A percentile compares a stretch with the other conserved stretches of the same genome.
Evolutionary conservation across 2,888 invertebrate genomes (phyloP).

Genomic region (Trissolcus japonicus): DNA sequence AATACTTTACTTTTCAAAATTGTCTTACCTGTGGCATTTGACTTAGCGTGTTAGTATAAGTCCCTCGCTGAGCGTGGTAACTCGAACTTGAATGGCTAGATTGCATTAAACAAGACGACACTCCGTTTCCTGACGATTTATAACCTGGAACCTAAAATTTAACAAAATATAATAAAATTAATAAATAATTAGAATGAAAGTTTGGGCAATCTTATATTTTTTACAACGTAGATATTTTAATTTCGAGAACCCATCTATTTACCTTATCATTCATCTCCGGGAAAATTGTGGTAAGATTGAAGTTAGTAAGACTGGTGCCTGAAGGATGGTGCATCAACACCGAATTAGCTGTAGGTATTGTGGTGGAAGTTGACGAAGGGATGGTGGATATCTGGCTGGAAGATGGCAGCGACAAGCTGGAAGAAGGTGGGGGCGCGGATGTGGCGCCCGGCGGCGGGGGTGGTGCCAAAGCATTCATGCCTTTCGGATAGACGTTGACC

Average conservation of each 20-base stretch:
- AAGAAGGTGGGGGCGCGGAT: conserved; percentile 45
- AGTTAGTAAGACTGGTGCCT: conserved; percentile 83
- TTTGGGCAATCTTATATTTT: no score
- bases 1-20: neutral
- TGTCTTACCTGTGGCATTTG: conserved; percentile 71
- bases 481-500: conserved; percentile 66
- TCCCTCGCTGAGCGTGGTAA: conserved; percentile 69
- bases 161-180: neutral
- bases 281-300: conserved; percentile 89
- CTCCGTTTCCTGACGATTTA: conserved; percentile 69
- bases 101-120: conserved; percentile 68
- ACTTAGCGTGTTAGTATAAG: conserved; percentile 70
- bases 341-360: conserved; percentile 64
- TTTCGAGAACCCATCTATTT: neutral
- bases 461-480: conserved; percentile 63
- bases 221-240: neutral
- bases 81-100: conserved; percentile 67
- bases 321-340: conserved; percentile 74
- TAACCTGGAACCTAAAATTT: conserved; percentile 70
- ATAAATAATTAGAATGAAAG: no score
- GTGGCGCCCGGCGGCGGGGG: conserved; percentile 52
- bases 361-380: conserved; percentile 56
- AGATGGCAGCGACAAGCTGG: conserved; percentile 37
- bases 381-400: conserved; percentile 56
- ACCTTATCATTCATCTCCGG: conserved; percentile 86